These are phyloP conservation scores for Hyalella azteca DNA, from an alignment of 2,888 invertebrate genomes.

Conservation along the genomic window DNA sequence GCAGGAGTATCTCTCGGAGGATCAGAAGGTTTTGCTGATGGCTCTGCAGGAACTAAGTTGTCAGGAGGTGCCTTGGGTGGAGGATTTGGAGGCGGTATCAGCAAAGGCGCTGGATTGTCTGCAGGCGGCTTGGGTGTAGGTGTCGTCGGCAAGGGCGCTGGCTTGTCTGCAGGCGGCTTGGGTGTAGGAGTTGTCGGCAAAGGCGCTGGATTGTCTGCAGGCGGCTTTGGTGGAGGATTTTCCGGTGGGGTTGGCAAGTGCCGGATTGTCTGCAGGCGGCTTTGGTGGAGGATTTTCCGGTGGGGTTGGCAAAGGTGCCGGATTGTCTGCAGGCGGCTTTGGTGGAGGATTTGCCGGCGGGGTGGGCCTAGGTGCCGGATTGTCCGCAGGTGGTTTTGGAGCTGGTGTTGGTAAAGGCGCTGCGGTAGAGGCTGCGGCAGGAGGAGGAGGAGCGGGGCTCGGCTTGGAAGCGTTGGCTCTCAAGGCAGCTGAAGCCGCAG, in stretches of 20 bases:
- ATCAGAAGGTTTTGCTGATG: neutral
- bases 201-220: neutral
- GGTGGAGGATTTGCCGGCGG: neutral
- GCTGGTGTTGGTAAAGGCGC: neutral
- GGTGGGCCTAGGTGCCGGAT: neutral
- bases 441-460: neutral
- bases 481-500: slow-evolving; percentile 10
- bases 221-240: neutral
- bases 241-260: neutral
- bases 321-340: neutral
- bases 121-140: neutral
- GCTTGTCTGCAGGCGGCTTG: neutral
- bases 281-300: neutral
- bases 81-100: slow-evolving; percentile 10
- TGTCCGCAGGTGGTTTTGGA: neutral
- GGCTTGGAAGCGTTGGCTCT: neutral
- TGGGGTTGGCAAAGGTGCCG: neutral
- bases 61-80: neutral
- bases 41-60: neutral
- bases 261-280: neutral
- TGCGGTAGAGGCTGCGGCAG: neutral
- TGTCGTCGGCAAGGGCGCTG: neutral
- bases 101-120: neutral
- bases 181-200: neutral
- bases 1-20: slow-evolving; percentile 1